A percentile compares a stretch with the other conserved stretches of the same genome.
Evolutionary conservation across 2,888 invertebrate genomes (phyloP).

Genomic region (Zaprionus lineosus): DNA sequence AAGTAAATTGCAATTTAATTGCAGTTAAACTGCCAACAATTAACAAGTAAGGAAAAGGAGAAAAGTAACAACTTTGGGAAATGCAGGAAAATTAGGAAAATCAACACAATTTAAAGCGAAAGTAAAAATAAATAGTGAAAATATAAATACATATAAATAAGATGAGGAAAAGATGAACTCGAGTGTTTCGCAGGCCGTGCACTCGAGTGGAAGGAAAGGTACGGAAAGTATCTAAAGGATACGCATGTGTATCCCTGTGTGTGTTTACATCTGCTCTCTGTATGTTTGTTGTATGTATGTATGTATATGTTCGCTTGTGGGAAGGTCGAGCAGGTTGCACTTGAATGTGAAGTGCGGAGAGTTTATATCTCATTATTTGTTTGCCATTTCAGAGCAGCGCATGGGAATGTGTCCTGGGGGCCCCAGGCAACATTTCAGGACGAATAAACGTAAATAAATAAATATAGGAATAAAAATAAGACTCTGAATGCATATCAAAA

Average conservation of each 20-base stretch:
- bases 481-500: slow-evolving; percentile 64
- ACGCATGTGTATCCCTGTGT: slow-evolving; percentile 24
- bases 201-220: slow-evolving; percentile 76
- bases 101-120: slow-evolving; percentile 25
- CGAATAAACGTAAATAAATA: slow-evolving; percentile 65
- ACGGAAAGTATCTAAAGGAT: slow-evolving; percentile 55
- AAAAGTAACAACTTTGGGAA: neutral
- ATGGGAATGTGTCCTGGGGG: slow-evolving; percentile 63
- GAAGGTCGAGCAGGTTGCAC: slow-evolving; percentile 58
- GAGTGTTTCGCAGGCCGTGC: slow-evolving; percentile 66
- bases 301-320: slow-evolving; percentile 35
- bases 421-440: slow-evolving; percentile 50
- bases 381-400: slow-evolving; percentile 62
- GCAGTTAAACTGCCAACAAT: slow-evolving; percentile 79
- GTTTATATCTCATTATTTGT: slow-evolving; percentile 64
- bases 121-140: neutral
- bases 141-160: neutral
- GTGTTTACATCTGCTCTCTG: slow-evolving; percentile 20
- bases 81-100: neutral
- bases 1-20: slow-evolving; percentile 75
- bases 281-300: slow-evolving; percentile 9
- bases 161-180: slow-evolving; percentile 23
- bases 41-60: slow-evolving; percentile 26
- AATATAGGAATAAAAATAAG: no score
- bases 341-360: slow-evolving; percentile 27